Conservation (phyloP, 1,140 invertebrate species). For the Alviniconcha marisindica region DNA sequence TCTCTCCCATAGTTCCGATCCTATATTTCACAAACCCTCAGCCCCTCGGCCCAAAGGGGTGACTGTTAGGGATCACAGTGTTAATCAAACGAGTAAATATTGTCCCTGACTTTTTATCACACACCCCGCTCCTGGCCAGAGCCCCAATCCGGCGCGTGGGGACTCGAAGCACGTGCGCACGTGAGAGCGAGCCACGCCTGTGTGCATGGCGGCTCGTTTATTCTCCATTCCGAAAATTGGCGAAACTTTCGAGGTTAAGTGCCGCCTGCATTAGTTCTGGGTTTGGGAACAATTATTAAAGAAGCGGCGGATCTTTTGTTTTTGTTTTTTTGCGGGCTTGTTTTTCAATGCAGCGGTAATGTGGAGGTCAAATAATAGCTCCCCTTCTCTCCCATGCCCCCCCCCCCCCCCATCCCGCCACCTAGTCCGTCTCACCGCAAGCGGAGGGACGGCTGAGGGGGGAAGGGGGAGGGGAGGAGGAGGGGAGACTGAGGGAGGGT, state of each 20-base stretch:
- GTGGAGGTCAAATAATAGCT: no score
- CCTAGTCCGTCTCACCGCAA: no score
- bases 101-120: conserved; percentile 25
- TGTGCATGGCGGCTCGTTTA: conserved; percentile 3
- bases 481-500: no score
- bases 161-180: background rate
- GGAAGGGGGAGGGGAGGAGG: no score
- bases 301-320: no score
- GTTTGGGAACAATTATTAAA: no score
- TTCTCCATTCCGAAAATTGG: conserved; percentile 26
- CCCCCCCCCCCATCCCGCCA: no score
- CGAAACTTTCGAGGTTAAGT: conserved; percentile 10
- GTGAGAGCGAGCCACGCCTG: background rate
- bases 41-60: background rate
- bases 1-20: background rate
- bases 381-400: no score
- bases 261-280: background rate
- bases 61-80: background rate
- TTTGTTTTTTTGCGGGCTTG: no score
- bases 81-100: conserved; percentile 32
- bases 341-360: no score
- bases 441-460: no score
- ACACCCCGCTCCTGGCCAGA: background rate
- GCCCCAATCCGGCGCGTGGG: background rate
- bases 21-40: background rate